Conservation (phyloP, 2,888 invertebrate genomes). For the Osedax frankpressi region DNA sequence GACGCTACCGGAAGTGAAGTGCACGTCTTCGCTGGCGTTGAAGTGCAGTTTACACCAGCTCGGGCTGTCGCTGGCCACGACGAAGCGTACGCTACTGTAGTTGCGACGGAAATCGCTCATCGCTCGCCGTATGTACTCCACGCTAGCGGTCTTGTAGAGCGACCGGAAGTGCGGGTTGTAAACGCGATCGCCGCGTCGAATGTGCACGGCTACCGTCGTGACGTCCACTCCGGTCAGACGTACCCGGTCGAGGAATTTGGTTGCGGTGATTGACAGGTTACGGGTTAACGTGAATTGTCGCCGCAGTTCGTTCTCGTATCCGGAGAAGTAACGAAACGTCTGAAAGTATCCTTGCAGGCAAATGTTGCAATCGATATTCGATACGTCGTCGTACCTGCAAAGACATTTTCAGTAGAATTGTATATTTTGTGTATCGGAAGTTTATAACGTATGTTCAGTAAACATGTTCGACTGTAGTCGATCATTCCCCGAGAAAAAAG, state of each 20-base stretch:
- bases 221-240: background rate
- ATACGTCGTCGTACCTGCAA: too few species aligned
- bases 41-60: background rate
- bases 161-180: background rate
- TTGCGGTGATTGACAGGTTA: background rate
- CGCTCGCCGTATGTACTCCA: background rate
- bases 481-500: too few species aligned
- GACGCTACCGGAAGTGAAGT: background rate
- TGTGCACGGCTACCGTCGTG: background rate
- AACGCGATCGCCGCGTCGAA: background rate
- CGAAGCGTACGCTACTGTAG: background rate
- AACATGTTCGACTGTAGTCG: too few species aligned
- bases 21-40: background rate
- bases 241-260: background rate
- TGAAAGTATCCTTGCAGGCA: background rate
- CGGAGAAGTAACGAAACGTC: background rate
- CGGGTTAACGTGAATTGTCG: background rate
- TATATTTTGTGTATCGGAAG: too few species aligned
- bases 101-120: background rate
- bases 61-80: background rate
- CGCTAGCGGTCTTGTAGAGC: background rate
- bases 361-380: background rate
- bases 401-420: too few species aligned
- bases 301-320: background rate
- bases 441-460: too few species aligned